Evolutionary conservation across 1,140 invertebrate genomes (phyloP), one percentile per base, ranked within the genome.

Genomic region (Drosophila asahinai): DNA sequence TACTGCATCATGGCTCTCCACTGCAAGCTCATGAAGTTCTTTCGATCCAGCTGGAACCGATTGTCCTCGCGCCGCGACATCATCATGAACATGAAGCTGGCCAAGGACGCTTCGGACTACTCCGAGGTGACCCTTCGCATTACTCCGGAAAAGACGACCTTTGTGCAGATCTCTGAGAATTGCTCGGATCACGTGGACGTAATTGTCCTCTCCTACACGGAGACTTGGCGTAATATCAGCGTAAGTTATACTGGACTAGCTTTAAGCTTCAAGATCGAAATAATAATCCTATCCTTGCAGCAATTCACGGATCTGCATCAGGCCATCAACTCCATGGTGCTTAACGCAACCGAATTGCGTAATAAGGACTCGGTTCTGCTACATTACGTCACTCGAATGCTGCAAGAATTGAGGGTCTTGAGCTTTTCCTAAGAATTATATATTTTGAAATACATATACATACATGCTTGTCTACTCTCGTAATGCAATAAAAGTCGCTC

Each of bases 1-100:
- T 92, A 92, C 15, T 57, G 77, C 33, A 80, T 75, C 3, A 92
- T 92, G 83, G 87, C 84, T 0, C 40, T 92, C 8, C 82, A 92
- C 42, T 82, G 87, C 25, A 82, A 81, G 12, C 51, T 78, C 9
- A 86, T 92, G 71, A 91, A 90, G 55, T 92, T 90, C 52, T 59
- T 55, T 47, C 77, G 76, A 12, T 92, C 84, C 1, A 58, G 52
- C 40, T 92, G 91, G 91, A 92, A 92, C 80, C 77, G 91, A 6
- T 58, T 92, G 55, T 68, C 91, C 17, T 11, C 60, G 2, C 77
- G 91, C 8, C 82, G 91, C 5, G 78, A 92, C 58, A 73, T 92
- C 0, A 25, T 92, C 7, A 19, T 91, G 17, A 75, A 77, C 47
- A 90, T 92, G 76, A 79, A 80, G 55, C 74, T 74, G 12, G 74